Conservation (phyloP, 2,113 vertebrate genomes). For the Cromileptes altivelis region DNA sequence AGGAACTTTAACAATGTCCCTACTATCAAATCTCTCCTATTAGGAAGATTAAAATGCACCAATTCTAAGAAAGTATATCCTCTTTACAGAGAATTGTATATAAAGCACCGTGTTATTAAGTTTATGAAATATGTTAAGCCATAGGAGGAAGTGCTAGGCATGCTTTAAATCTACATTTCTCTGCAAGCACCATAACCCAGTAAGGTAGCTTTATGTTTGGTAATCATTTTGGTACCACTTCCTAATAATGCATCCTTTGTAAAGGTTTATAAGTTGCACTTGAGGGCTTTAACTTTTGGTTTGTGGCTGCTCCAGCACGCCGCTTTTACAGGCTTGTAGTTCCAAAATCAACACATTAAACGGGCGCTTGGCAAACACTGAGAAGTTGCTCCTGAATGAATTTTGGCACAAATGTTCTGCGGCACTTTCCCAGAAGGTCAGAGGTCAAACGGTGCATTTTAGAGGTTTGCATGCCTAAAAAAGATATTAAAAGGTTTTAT, state of each 20-base stretch:
- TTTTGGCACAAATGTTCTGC: neutral
- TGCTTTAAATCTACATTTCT: slow-evolving; percentile 60
- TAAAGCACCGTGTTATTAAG: slow-evolving; percentile 53
- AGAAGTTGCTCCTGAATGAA: neutral
- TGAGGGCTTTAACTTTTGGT: neutral
- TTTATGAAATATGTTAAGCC: slow-evolving; percentile 61
- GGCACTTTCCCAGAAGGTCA: neutral
- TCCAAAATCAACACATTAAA: slow-evolving; percentile 7
- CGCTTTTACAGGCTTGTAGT: neutral
- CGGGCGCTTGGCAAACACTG: neutral
- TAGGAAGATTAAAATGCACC: slow-evolving; percentile 71
- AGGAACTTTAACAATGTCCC: slow-evolving; percentile 72
- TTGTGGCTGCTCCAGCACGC: neutral
- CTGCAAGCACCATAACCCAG: slow-evolving; percentile 53
- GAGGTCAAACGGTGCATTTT: neutral
- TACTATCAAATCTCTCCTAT: slow-evolving; percentile 61
- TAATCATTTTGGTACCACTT: slow-evolving; percentile 29
- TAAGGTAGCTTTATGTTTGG: slow-evolving; percentile 38
- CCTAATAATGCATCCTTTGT: neutral
- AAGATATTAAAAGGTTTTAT: neutral
- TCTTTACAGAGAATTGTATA: slow-evolving; percentile 62
- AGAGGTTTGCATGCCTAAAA: neutral
- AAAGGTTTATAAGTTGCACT: slow-evolving; percentile 3
- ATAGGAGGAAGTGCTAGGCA: slow-evolving; percentile 63
- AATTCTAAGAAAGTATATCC: slow-evolving; percentile 47